Base-by-base conservation (phyloP, 2,113 vertebrate species). In the Malurus elegans region DNA sequence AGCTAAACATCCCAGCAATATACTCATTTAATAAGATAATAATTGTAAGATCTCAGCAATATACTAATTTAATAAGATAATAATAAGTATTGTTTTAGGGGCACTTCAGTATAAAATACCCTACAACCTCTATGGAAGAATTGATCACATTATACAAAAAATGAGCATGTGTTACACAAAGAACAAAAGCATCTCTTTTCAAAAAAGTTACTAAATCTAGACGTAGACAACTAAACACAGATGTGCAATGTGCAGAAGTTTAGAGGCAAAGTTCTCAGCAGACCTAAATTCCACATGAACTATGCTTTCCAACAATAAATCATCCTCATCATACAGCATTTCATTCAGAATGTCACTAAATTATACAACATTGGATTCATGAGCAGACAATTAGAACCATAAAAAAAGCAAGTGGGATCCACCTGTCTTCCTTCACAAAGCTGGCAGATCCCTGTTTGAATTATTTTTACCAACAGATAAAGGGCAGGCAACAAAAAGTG, bases 91-190 rank as follows among this genome's bases (percentile, higher is more conserved):
- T 78, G 23, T 8, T 80, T 45, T 51, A 53, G 13, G 21, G 34
- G 6, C 9, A 73, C 28, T 61, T 14, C 5, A 26, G 4, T 21
- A 51, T 23, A 6, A 61, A 90, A 76, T 65, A 21, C 7, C 10
- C 20, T 65, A 60, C 26, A 83, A 44, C 12, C 40, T 26, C 50
- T 32, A 26, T 0, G 48, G 17, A 60, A 62, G 18, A 42, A 40
- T 0, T 34, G 5, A 15, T 58, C 74, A n/a, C 14, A 60, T 88
- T 31, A 18, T 29, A 60, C 0, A 1, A 51, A 75, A 71, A 79
- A 67, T 0, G 4, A 78, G 42, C 0, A 1, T 3, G 0, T 14
- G 15, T 36, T 40, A 64, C 10, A n/a, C 14, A 76, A 86, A 64
- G 12, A 86, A 47, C 4, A 81, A 79, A 79, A 45, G 15, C 1